Conservation (phyloP, 2,888 invertebrate species). For the Creontiades dilutus region DNA sequence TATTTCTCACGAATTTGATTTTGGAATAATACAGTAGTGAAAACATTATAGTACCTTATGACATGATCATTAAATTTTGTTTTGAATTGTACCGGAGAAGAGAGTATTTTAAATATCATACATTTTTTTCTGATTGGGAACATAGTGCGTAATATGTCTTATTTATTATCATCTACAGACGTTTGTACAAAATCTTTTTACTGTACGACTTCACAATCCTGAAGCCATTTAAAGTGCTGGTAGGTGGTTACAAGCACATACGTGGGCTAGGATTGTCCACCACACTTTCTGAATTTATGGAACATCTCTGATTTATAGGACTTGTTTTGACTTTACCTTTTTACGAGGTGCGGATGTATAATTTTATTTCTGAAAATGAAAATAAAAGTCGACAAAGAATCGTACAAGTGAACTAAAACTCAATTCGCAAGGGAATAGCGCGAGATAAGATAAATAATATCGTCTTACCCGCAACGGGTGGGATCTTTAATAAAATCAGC, state of each 20-base stretch:
- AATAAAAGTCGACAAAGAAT: background rate
- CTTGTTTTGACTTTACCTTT: slow-evolving; percentile 27
- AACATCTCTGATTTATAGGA: background rate
- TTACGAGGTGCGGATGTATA: background rate
- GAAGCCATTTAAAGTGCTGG: background rate
- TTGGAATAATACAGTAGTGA: no score
- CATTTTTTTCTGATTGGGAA: no score
- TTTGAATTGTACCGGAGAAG: no score
- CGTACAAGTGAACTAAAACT: background rate
- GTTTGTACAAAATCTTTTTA: no score
- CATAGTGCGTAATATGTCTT: no score
- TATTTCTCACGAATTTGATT: no score
- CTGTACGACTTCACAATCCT: background rate
- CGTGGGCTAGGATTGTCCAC: slow-evolving; percentile 11
- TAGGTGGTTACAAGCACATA: background rate
- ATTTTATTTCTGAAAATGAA: slow-evolving; percentile 16
- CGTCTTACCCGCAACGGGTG: background rate
- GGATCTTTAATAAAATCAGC: slow-evolving; percentile 47
- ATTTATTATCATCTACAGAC: no score
- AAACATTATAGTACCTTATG: no score
- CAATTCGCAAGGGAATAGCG: no score
- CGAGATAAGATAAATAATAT: background rate
- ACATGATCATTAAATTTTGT: no score
- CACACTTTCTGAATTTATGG: slow-evolving; percentile 25
- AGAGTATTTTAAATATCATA: no score